A percentile compares a stretch with the other conserved stretches of the same genome.
These are phyloP conservation scores for Clytia hemisphaerica DNA, from an alignment of 30 jellyfish, hydroid and myxozoan genomes.

Conservation along the genomic window DNA sequence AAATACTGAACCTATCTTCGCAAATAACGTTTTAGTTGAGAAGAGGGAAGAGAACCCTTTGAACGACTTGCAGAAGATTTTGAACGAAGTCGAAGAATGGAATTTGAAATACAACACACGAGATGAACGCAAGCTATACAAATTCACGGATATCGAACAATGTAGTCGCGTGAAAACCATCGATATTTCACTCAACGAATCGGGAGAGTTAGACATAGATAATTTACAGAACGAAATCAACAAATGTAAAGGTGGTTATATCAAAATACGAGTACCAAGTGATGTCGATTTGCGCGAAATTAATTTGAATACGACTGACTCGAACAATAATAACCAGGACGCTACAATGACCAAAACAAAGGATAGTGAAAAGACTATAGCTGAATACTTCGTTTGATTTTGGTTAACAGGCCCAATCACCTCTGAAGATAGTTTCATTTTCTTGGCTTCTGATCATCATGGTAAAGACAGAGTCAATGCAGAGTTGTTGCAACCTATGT, in stretches of 20 bases:
- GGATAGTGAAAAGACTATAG: constrained; percentile 14
- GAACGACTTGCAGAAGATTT: neutral
- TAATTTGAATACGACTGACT: neutral
- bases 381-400: constrained; percentile 26
- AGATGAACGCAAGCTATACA: neutral
- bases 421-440: too few species aligned
- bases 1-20: too few species aligned
- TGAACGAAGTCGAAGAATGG: constrained; percentile 10
- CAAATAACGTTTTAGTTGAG: too few species aligned
- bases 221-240: constrained; percentile 14
- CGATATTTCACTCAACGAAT: neutral
- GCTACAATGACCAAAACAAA: constrained; percentile 3
- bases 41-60: neutral
- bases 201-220: constrained; percentile 8
- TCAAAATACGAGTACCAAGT: constrained; percentile 30
- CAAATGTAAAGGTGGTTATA: constrained; percentile 11
- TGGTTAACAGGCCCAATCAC: too few species aligned
- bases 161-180: constrained; percentile 21
- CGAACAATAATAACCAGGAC: neutral
- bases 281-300: constrained; percentile 18
- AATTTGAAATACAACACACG: neutral
- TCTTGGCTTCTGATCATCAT: too few species aligned
- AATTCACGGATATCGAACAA: constrained; percentile 5
- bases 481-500: too few species aligned
- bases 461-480: too few species aligned